Evolutionary conservation across 2,113 vertebrate species (phyloP).

Genomic region (Notiomystis cincta): DNA sequence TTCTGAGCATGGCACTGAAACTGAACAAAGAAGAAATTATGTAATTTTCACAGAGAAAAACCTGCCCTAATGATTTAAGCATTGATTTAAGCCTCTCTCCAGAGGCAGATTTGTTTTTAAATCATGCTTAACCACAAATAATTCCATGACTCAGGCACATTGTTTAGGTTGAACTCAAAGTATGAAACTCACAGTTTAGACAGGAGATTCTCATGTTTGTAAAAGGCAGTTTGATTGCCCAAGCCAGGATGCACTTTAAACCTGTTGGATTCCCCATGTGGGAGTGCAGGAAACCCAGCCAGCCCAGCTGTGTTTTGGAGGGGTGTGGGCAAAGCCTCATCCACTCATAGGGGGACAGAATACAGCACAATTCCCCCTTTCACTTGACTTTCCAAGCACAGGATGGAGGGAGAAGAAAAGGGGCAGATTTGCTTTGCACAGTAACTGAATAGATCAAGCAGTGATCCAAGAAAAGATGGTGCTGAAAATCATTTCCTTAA

Average conservation of each 20-base stretch:
- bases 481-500: background rate
- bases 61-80: background rate
- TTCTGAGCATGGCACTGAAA: background rate
- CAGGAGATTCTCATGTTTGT: background rate
- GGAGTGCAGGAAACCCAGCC: background rate
- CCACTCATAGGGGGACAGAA: background rate
- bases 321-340: background rate
- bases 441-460: background rate
- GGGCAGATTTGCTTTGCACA: background rate
- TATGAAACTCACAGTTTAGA: background rate
- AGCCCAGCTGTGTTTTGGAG: background rate
- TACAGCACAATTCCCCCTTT: background rate
- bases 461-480: rapidly evolving
- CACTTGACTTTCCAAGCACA: background rate
- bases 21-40: background rate
- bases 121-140: background rate
- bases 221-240: background rate
- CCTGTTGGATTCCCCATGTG: background rate
- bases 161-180: background rate
- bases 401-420: background rate
- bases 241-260: background rate
- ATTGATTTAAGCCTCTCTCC: background rate
- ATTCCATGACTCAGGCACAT: background rate
- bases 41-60: background rate
- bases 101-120: background rate